Base-by-base conservation (phyloP, 2,113 vertebrate species). In the Morone chrysops region DNA sequence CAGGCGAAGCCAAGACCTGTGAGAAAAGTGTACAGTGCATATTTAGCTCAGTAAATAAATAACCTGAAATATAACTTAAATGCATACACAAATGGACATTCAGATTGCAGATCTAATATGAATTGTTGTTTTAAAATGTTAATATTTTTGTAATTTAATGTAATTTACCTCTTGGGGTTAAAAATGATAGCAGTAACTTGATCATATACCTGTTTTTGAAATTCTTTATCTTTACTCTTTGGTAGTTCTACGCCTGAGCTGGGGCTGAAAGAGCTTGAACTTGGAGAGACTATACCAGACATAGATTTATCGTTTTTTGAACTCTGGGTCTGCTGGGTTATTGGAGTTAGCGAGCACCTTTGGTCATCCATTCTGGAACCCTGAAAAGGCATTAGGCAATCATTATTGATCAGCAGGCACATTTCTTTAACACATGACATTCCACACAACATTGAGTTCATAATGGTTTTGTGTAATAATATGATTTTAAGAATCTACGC, bases 351-450 rank as follows among this genome's bases (percentile, higher is more conserved):
- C 2, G 82, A 87, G 65, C 94, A 94, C 31, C 91, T 86, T 74
- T 95, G 94, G 45, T 95, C 94, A 0, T 94, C 93, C 81, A 94
- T 94, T 78, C 94, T 85, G 51, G 90, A 88, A 13, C 81, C 84
- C 94, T 95, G 71, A 74, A 89, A 85, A 70, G 48, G 1, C 9
- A 83, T 61, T 4, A 31, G 7, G 17, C 2, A 9, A 77, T n/a
- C 3, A 77, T 20, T 43, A 54, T 16, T n/a, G 8, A 61, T 53
- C 5, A 45, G 2, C 41, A 40, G 4, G 5, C 38, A 61, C 14
- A 67, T 4, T 59, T 45, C 11, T 45, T 50, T 7, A 59, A 45
- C 11, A 25, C 25, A 47, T 25, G 38, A 45, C 1, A 45, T 45
- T 4, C 12, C 45, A 47, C 45, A 47, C 16, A 36, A 36, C 8